Percentiles rank a stretch among this genome's conserved stretches.
Conservation (phyloP, 2,888 invertebrate species). For the Quadriops clusia region DNA sequence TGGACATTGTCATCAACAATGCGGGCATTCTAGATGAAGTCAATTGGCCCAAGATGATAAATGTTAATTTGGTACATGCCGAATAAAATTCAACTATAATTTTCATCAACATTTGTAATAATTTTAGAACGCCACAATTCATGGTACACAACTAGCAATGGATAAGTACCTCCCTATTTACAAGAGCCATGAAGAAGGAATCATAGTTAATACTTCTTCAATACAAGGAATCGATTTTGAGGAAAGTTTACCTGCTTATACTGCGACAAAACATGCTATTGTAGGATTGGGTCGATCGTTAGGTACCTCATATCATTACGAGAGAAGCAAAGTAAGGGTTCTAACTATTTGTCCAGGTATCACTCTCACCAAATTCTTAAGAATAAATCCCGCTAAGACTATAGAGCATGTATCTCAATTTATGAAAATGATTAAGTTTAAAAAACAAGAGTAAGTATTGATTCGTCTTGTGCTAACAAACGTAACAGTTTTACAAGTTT, state of each 20-base stretch:
- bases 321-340: conserved; percentile 32
- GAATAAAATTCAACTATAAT: too few relatives aligned
- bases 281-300: conserved; percentile 25
- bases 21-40: conserved; percentile 9
- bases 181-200: conserved; percentile 18
- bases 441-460: too few relatives aligned
- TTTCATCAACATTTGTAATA: too few relatives aligned
- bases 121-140: conserved; percentile 7
- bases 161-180: conserved; percentile 21
- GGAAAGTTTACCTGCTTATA: conserved; percentile 32
- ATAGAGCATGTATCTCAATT: too few relatives aligned
- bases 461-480: too few relatives aligned
- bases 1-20: conserved; percentile 11
- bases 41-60: conserved; percentile 6
- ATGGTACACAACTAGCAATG: conserved; percentile 12
- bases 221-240: conserved; percentile 20
- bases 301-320: conserved; percentile 26
- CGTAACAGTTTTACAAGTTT: too few relatives aligned
- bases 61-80: conserved; percentile 12
- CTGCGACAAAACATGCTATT: conserved; percentile 32
- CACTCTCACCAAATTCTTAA: too few relatives aligned
- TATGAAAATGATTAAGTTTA: too few relatives aligned
- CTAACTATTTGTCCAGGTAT: conserved; percentile 34
- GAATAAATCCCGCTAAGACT: too few relatives aligned
- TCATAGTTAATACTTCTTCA: conserved; percentile 23